These are phyloP conservation scores for Hesperophylax magnus DNA, from an alignment of 1,140 invertebrate species.

Conservation along the genomic window DNA sequence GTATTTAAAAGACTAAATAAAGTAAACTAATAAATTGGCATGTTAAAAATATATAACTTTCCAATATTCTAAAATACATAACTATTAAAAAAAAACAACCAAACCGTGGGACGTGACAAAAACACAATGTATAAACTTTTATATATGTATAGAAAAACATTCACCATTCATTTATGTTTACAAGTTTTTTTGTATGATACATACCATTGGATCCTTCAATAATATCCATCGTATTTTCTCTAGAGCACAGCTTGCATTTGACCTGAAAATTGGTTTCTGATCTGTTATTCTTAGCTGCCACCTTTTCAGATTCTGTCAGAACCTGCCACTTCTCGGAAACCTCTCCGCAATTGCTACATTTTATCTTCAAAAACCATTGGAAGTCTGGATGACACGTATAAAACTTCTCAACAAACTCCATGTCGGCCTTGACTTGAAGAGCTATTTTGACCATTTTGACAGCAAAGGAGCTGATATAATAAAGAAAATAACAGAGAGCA, in stretches of 20 bases:
- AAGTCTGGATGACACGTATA: conserved; percentile 77
- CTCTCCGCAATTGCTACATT: conserved; percentile 87
- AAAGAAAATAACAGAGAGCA: no score
- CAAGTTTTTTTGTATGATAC: conserved; percentile 25
- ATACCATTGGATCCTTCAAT: conserved; percentile 77
- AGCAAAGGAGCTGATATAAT: no score
- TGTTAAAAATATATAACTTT: no score
- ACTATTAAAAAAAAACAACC: no score
- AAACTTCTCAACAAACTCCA: conserved; percentile 79
- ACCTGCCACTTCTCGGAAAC: conserved; percentile 86
- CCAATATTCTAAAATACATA: no score
- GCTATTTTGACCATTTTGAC: conserved; percentile 78
- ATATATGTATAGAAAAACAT: no score
- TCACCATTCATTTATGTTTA: no score
- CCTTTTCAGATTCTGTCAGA: conserved; percentile 77
- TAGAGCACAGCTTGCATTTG: conserved; percentile 91
- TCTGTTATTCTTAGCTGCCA: conserved; percentile 79
- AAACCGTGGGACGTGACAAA: no score
- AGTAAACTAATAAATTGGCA: no score
- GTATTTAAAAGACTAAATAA: no score
- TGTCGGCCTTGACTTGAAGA: conserved; percentile 76
- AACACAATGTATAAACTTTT: no score
- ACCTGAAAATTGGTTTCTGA: conserved; percentile 83
- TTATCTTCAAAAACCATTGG: conserved; percentile 80
- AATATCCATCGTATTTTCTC: conserved; percentile 88